phyloP scores from a whole-genome alignment of 1,140 invertebrate species.

The Frieseomelitta varia region DNA sequence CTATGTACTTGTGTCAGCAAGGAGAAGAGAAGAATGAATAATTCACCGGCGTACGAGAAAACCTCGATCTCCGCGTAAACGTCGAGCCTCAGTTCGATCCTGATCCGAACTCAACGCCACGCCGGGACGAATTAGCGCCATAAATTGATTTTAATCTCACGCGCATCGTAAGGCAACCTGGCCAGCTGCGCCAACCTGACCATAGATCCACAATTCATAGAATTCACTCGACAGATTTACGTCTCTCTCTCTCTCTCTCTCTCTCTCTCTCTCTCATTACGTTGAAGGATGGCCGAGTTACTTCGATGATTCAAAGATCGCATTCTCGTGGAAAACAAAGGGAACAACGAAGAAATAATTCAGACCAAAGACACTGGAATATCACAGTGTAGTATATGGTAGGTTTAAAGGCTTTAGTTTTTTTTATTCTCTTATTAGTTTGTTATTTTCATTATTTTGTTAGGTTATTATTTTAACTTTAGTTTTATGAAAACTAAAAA shows the following conservation, averaged over 20 bases:
- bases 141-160: conserved; percentile 73
- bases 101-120: conserved; percentile 32
- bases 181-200: conserved; percentile 61
- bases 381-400: too few relatives aligned
- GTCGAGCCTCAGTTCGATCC: not conserved
- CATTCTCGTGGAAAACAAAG: too few relatives aligned
- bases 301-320: too few relatives aligned
- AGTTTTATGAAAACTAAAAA: too few relatives aligned
- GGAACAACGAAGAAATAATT: too few relatives aligned
- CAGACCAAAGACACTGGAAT: too few relatives aligned
- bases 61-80: not conserved
- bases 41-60: not conserved
- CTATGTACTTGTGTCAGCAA: not conserved
- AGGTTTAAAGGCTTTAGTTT: too few relatives aligned
- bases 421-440: too few relatives aligned
- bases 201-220: conserved; percentile 66
- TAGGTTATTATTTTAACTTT: too few relatives aligned
- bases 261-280: too few relatives aligned
- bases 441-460: too few relatives aligned
- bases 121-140: conserved; percentile 56
- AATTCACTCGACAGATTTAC: conserved; percentile 67
- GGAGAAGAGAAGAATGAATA: conserved; percentile 10
- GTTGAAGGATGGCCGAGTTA: too few relatives aligned
- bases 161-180: conserved; percentile 69
- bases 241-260: conserved; percentile 32